Conservation (phyloP, 2,888 invertebrate genomes). For the Acanthoscelides obtectus region DNA sequence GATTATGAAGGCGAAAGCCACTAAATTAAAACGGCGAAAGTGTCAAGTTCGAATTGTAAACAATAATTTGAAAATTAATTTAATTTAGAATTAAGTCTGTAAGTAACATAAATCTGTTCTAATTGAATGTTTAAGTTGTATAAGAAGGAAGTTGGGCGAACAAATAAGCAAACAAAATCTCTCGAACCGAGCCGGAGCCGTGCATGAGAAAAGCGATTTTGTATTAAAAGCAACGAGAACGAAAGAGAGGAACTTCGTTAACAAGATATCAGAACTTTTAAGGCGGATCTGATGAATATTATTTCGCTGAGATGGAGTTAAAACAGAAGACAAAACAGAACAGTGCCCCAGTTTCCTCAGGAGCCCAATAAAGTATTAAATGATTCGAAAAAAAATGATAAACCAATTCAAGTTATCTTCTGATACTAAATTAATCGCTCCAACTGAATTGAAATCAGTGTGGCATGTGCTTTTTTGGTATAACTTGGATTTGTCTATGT, state of each 20-base stretch:
- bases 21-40: background rate
- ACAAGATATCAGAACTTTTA: slow-evolving; percentile 45
- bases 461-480: too few relatives aligned
- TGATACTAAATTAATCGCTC: too few relatives aligned
- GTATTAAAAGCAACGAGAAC: background rate
- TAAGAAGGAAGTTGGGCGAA: slow-evolving; percentile 25
- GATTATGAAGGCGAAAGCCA: background rate
- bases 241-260: slow-evolving; percentile 40
- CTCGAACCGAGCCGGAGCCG: background rate
- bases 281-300: slow-evolving; percentile 13
- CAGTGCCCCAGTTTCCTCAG: too few relatives aligned
- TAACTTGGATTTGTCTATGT: too few relatives aligned
- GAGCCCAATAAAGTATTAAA: too few relatives aligned
- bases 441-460: too few relatives aligned
- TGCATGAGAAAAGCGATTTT: background rate
- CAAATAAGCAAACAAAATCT: slow-evolving; percentile 11
- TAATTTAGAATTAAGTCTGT: slow-evolving; percentile 25
- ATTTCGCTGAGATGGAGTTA: background rate
- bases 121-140: slow-evolving; percentile 26
- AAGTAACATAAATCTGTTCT: slow-evolving; percentile 31
- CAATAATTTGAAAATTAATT: slow-evolving; percentile 20
- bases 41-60: slow-evolving; percentile 6
- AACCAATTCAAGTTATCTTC: too few relatives aligned
- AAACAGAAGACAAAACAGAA: too few relatives aligned
- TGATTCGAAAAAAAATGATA: too few relatives aligned